phyloP scores from a whole-genome alignment of 2,888 invertebrate species.

The Euplagia quadripunctaria region DNA sequence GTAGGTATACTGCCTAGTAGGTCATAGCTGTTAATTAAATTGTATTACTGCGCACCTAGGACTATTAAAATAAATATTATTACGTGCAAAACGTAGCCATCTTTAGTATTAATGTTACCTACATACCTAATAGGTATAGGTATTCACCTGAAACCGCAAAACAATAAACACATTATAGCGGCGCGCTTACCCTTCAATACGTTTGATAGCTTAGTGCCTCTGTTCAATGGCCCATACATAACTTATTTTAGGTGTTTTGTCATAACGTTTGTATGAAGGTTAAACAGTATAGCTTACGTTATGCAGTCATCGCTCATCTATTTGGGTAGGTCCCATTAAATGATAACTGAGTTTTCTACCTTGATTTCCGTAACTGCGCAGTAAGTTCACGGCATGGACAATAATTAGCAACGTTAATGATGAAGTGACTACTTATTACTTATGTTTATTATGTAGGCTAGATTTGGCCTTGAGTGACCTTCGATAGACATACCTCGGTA shows the following conservation, averaged over 20 bases:
- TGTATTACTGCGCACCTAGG: constrained; percentile 20
- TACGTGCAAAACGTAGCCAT: constrained; percentile 13
- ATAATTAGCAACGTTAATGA: constrained; percentile 22
- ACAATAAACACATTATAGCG: constrained; percentile 50
- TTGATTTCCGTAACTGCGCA: constrained; percentile 62
- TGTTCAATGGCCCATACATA: constrained; percentile 51
- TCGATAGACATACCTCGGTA: constrained; percentile 31
- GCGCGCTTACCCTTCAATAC: constrained; percentile 48
- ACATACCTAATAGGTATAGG: background rate
- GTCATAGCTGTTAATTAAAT: constrained; percentile 29
- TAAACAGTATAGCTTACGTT: constrained; percentile 61
- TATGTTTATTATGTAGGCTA: background rate
- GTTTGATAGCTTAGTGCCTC: constrained; percentile 51
- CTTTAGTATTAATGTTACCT: constrained; percentile 4
- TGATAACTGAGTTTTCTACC: constrained; percentile 48
- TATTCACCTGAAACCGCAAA: constrained; percentile 47
- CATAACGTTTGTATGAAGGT: constrained; percentile 69
- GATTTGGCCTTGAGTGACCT: constrained; percentile 19
- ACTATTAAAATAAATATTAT: constrained; percentile 23
- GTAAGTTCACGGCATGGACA: constrained; percentile 22
- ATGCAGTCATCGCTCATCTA: constrained; percentile 81
- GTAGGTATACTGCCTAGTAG: constrained; percentile 23
- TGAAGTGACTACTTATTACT: constrained; percentile 27
- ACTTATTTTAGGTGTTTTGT: constrained; percentile 51
- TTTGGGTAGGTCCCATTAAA: constrained; percentile 62